Evolutionary conservation across 2,888 invertebrate genomes (phyloP).

Genomic region (Dioctria linearis): DNA sequence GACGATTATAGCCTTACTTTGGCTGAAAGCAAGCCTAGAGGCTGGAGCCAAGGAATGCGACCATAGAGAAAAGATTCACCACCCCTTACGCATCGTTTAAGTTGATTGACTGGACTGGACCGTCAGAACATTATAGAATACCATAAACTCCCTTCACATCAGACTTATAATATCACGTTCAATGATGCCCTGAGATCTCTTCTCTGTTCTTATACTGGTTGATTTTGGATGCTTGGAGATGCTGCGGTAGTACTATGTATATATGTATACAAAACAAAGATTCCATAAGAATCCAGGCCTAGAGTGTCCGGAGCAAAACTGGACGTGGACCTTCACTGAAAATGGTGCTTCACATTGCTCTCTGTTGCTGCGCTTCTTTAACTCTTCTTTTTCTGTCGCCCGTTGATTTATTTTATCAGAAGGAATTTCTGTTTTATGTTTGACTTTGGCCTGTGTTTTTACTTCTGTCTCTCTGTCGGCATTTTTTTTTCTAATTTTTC

Average conservation of each 20-base stretch:
- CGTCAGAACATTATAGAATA: constrained; percentile 51
- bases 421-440: constrained; percentile 46
- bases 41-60: constrained; percentile 31
- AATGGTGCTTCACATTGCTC: not conserved
- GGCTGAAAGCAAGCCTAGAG: too few relatives aligned
- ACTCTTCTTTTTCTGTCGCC: constrained; percentile 10
- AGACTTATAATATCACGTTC: too few relatives aligned
- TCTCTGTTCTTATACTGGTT: too few relatives aligned
- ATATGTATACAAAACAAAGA: not conserved
- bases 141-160: constrained; percentile 41
- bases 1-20: constrained; percentile 8
- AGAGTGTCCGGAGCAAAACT: not conserved
- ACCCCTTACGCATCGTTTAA: constrained; percentile 54
- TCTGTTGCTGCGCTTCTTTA: constrained; percentile 1
- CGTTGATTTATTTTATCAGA: constrained; percentile 48
- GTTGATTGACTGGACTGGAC: constrained; percentile 58
- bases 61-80: not conserved
- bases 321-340: not conserved
- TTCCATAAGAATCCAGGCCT: constrained; percentile 9
- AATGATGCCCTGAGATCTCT: too few relatives aligned
- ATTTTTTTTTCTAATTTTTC: constrained; percentile 34
- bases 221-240: not conserved
- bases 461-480: constrained; percentile 41
- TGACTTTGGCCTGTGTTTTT: constrained; percentile 40
- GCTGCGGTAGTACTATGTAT: not conserved